Evolutionary conservation across 2,113 vertebrate genomes (phyloP).

Genomic region (Osmerus mordax): DNA sequence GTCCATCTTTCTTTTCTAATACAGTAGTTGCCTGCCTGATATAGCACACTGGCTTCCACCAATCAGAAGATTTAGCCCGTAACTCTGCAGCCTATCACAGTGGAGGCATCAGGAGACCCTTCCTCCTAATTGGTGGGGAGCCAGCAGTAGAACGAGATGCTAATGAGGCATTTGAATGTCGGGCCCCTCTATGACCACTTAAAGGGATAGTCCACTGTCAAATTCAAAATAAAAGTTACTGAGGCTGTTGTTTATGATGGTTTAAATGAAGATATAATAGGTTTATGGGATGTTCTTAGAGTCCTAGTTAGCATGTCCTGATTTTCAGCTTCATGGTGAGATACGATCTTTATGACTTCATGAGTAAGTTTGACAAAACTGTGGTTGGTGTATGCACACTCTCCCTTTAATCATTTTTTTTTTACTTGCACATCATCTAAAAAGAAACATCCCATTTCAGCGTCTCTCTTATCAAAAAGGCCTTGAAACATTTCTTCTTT

Average conservation of each 20-base stretch:
- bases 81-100: constrained; percentile 3
- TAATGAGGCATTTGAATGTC: too few species aligned
- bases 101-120: neutral
- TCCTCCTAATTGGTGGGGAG: too few species aligned
- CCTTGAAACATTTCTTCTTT: constrained; percentile 14
- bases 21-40: neutral
- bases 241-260: too few species aligned
- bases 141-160: neutral
- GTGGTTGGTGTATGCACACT: neutral
- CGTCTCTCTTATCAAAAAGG: constrained; percentile 11
- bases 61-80: neutral
- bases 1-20: neutral
- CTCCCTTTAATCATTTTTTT: neutral
- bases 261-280: too few species aligned
- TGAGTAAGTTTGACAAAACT: too few species aligned
- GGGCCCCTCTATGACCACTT: too few species aligned
- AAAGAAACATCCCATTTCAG: neutral
- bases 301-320: too few species aligned
- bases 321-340: too few species aligned
- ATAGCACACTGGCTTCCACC: neutral
- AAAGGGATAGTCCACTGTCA: too few species aligned
- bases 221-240: too few species aligned
- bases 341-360: too few species aligned
- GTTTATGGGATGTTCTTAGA: too few species aligned
- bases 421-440: neutral